A percentile compares a stretch with the other conserved stretches of the same genome.
phyloP scores from a whole-genome alignment of 2,113 vertebrate species.

The Tringa solitaria region DNA sequence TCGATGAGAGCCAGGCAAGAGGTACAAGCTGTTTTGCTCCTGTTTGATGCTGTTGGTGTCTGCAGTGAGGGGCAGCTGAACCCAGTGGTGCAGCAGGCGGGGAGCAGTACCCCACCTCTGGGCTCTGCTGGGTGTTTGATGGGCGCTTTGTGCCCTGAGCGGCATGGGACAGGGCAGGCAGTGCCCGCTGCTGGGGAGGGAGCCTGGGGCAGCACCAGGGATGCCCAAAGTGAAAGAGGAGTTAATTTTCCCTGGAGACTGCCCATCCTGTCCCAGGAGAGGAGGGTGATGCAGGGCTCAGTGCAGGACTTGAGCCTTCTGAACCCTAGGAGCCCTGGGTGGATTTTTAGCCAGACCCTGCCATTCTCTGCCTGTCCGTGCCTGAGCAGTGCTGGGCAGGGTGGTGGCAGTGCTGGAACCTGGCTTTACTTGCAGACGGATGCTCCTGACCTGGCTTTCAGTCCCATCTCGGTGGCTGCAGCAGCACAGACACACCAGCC shows the following conservation, averaged over 20 bases:
- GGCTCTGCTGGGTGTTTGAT: accelerated
- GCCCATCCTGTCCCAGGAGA: not conserved
- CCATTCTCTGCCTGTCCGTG: not conserved
- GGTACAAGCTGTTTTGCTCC: accelerated
- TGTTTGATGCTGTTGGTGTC: accelerated
- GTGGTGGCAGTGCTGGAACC: not conserved
- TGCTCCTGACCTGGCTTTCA: not conserved
- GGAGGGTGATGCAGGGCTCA: accelerated
- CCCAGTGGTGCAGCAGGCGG: accelerated
- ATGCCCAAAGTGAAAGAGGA: not conserved
- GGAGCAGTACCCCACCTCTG: accelerated
- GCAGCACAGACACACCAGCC: not conserved
- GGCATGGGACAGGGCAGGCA: accelerated
- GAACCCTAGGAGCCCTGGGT: not conserved
- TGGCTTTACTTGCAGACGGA: not conserved
- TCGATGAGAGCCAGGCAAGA: not conserved
- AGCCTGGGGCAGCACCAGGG: accelerated
- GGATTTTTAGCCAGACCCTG: not conserved
- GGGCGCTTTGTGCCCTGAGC: not conserved
- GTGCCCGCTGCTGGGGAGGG: not conserved
- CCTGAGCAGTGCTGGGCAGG: accelerated
- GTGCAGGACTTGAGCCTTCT: not conserved
- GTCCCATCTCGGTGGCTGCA: accelerated
- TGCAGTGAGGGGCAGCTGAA: not conserved
- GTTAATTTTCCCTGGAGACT: not conserved